Base-by-base conservation (phyloP, 1,140 invertebrate species). In the Bradynema listronoti region DNA sequence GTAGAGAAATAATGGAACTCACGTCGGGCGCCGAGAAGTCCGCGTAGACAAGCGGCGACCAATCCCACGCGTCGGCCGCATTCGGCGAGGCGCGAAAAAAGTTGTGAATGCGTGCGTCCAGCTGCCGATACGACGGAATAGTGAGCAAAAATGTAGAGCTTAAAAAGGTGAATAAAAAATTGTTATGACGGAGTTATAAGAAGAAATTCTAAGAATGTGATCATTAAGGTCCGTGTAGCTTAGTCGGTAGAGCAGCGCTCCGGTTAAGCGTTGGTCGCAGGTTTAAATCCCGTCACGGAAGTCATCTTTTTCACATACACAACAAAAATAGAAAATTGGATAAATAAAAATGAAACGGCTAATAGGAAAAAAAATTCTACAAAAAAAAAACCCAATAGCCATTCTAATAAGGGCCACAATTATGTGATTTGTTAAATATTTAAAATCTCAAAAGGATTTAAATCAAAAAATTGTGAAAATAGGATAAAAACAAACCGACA, bases 21-120 rank as follows among this genome's bases (percentile, higher is more conserved):
- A 55, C 58, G 34, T 66, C 58, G 32, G 49, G 47, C 0, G 52
- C 16, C n/a, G 58, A 56, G 4, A 63, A 42, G 50, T 74, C 72
- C 0, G 64, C 46, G 22, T 60, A 47, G 9, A 74, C 14, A 14
- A 76, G 52, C 1, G 72, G 72, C 16, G 71, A 62, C 71, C 72
- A 74, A 7, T n/a, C 11, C 5, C 25, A 14, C 22, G 41, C 19
- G 14, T 11, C 9, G 57, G 6, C 24, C 57, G 22, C 14, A 2
- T 49, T 25, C n/a, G 11, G 16, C 19, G 49, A 19, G 58, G 24
- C 24, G 22, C 41, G 39, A n/a, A 39, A 63, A 29, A 50, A 51
- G 14, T 65, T 30, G 22, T 32, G 42, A 56, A 75, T 69, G 45
- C 29, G 49, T 6, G 71, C 72, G 16, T 73, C 65, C 11, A 69